Base-by-base conservation (phyloP, 1,140 invertebrate genomes). In the Drosophila littoralis region DNA sequence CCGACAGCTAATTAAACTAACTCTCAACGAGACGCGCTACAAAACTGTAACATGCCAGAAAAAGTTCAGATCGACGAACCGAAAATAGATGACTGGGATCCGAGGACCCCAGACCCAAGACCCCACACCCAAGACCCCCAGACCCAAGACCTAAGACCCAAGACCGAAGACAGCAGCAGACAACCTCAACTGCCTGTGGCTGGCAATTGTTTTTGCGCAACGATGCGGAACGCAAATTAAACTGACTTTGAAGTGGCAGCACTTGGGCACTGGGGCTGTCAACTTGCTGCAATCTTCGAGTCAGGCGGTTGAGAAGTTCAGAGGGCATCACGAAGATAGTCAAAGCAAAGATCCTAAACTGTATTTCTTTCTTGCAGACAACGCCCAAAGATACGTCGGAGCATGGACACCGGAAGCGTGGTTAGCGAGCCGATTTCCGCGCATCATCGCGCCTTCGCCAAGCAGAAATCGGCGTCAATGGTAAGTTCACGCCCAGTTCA, bases 401-500 rank as follows among this genome's bases (percentile, higher is more conserved):
- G 65, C 45, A 92, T 92, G 91, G 91, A 92, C 68, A 70, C 67
- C 70, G 91, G 91, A 81, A 92, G 91, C 59, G 91, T 92, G 77
- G 79, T 91, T 82, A 92, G 91, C 63, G 91, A 92, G 78, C 91
- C 91, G 50, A 91, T 92, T 77, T 91, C 90, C 57, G 88, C 89
- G 77, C 91, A 91, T 82, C 91, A 92, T 92, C 91, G 91, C 79
- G 89, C 88, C 58, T 92, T 92, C 61, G 77, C 89, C 69, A 92
- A 92, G 70, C 90, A 92, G 79, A 92, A 91, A 79, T 92, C 91
- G 51, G 91, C 91, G 63, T 92, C 91, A 60, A 92, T 92, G 91
- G 91, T 92, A 68, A 90, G 84, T 85, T 51, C 35, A 75, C 17
- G 8, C 12, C 6, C 13, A 46, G 54, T 73, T 67, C 50, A 60